A percentile compares a stretch with the other conserved stretches of the same genome.
Conservation (phyloP, 2,797 vertebrate species). For the Clarias fuscus region DNA sequence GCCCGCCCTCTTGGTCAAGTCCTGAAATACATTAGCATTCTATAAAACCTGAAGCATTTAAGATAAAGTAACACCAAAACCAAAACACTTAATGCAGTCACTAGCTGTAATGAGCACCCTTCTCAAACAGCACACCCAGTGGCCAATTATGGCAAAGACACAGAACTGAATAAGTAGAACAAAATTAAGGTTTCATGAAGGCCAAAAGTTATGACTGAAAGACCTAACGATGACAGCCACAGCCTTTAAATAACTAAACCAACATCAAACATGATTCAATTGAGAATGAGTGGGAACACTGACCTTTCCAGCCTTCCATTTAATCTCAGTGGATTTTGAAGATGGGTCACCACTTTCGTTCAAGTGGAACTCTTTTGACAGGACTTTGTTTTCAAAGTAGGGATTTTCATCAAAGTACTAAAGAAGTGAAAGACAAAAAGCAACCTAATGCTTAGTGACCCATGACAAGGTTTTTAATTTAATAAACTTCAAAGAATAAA, state of each 20-base stretch:
- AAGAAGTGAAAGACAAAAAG: background rate
- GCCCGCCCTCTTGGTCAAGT: constrained; percentile 95
- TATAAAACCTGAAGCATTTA: background rate
- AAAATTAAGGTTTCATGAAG: background rate
- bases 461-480: background rate
- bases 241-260: background rate
- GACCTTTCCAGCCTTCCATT: constrained; percentile 99
- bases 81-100: background rate
- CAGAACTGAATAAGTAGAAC: background rate
- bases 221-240: background rate
- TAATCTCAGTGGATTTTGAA: constrained; percentile 99
- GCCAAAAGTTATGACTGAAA: background rate
- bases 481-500: background rate
- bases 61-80: background rate
- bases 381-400: constrained; percentile 99
- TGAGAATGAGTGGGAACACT: constrained; percentile 2
- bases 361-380: constrained; percentile 99
- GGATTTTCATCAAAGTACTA: constrained; percentile 99
- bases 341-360: constrained; percentile 98
- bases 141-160: too few species aligned
- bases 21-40: constrained; percentile 66
- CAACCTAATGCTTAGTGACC: background rate
- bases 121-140: background rate
- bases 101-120: background rate
- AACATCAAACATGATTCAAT: background rate